phyloP scores from a whole-genome alignment of 2,113 vertebrate species.

The Calyptomena viridis region DNA sequence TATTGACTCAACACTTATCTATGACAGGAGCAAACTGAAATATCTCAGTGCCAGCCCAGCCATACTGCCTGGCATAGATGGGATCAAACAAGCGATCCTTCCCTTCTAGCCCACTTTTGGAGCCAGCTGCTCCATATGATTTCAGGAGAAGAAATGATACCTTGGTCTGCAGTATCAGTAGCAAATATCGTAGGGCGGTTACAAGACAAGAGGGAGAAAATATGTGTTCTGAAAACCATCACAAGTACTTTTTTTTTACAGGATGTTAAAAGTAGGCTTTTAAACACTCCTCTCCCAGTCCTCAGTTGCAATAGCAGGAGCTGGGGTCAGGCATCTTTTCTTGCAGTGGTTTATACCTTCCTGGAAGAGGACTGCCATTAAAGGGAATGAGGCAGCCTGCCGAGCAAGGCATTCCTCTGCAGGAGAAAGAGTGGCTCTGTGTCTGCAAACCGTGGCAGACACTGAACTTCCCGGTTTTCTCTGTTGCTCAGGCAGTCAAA shows the following conservation, averaged over 20 bases:
- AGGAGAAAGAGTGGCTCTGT: neutral
- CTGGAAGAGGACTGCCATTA: neutral
- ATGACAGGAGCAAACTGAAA: neutral
- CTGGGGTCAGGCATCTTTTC: neutral
- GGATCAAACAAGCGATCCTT: neutral
- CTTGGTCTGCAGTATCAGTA: neutral
- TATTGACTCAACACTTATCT: neutral
- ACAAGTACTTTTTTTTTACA: neutral
- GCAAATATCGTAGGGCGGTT: neutral
- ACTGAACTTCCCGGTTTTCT: neutral
- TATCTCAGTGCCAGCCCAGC: neutral
- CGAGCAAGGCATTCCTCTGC: neutral
- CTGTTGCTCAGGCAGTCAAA: neutral
- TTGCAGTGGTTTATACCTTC: neutral
- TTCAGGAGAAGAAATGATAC: neutral
- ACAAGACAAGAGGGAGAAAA: neutral
- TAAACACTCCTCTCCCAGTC: neutral
- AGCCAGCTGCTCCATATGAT: neutral
- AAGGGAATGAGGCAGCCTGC: neutral
- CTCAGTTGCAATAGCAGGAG: neutral
- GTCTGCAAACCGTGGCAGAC: neutral
- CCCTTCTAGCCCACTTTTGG: neutral
- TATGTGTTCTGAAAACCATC: neutral
- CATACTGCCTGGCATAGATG: neutral
- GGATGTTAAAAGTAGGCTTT: neutral